These are phyloP conservation scores for Callaeas wilsoni DNA, from an alignment of 2,113 vertebrate species.

Conservation along the genomic window DNA sequence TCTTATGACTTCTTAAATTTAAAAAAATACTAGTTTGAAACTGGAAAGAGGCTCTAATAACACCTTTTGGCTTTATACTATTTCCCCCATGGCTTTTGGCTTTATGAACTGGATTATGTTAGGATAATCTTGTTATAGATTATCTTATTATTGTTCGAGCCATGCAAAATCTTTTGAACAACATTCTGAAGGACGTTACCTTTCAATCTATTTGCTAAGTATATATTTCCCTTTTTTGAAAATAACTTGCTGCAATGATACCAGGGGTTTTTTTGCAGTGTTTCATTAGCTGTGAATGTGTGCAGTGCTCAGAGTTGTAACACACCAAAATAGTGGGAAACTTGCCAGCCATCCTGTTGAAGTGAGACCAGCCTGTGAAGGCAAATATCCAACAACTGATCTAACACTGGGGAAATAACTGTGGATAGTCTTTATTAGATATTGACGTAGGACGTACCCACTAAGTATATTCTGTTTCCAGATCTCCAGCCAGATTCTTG, in stretches of 20 bases:
- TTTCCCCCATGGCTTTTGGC: neutral
- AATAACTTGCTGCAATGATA: neutral
- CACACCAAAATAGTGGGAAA: neutral
- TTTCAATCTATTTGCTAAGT: neutral
- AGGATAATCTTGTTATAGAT: constrained; percentile 2
- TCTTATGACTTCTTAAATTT: neutral
- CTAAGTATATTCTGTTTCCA: neutral
- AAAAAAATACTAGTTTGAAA: neutral
- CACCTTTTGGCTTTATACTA: neutral
- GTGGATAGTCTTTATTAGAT: neutral
- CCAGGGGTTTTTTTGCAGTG: neutral
- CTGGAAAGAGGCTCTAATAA: neutral
- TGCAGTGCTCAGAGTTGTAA: neutral
- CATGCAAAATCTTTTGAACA: neutral
- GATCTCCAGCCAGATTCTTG: neutral
- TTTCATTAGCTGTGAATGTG: neutral
- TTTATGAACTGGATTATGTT: neutral
- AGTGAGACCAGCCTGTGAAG: neutral
- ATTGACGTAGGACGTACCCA: neutral
- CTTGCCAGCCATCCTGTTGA: neutral
- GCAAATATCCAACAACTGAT: neutral
- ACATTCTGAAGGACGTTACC: neutral
- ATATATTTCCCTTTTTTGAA: neutral
- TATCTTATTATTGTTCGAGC: neutral
- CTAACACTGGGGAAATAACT: neutral